phyloP scores from a whole-genome alignment of 1,140 invertebrate species.

The Conus betulinus region DNA sequence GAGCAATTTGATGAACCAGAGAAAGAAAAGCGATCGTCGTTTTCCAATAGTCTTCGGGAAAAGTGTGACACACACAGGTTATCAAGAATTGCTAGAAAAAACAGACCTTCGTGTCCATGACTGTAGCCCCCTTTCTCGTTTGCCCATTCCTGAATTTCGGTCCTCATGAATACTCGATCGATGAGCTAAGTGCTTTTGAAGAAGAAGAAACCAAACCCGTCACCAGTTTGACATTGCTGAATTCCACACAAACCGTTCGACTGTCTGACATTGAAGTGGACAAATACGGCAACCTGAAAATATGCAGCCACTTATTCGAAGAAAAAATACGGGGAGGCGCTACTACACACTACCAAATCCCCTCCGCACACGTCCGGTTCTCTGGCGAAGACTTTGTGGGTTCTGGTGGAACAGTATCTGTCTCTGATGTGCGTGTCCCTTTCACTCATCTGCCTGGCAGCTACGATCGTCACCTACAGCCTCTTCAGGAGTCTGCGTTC shows the following conservation, averaged over 20 bases:
- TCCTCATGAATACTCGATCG: neutral
- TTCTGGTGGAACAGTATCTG: neutral
- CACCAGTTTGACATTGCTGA: neutral
- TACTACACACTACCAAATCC: neutral
- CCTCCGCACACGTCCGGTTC: neutral
- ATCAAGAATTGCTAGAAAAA: neutral
- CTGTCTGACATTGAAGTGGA: neutral
- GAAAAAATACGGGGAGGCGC: neutral
- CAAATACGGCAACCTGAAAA: neutral
- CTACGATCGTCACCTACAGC: slow-evolving; percentile 14
- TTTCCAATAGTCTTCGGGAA: neutral
- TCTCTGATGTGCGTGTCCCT: slow-evolving; percentile 7
- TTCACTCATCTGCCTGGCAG: neutral
- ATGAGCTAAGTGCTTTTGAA: neutral
- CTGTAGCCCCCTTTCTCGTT: slow-evolving; percentile 11
- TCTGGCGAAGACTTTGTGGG: neutral
- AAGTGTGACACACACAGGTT: neutral
- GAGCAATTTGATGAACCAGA: neutral
- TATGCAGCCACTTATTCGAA: neutral
- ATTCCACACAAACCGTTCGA: neutral
- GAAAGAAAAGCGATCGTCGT: neutral
- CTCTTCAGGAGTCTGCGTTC: slow-evolving; percentile 16
- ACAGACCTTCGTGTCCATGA: neutral
- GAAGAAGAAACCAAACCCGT: neutral
- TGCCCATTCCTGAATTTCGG: slow-evolving; percentile 7